These are phyloP conservation scores for Drosophila koepferae DNA, from an alignment of 2,888 invertebrate species.

Conservation along the genomic window DNA sequence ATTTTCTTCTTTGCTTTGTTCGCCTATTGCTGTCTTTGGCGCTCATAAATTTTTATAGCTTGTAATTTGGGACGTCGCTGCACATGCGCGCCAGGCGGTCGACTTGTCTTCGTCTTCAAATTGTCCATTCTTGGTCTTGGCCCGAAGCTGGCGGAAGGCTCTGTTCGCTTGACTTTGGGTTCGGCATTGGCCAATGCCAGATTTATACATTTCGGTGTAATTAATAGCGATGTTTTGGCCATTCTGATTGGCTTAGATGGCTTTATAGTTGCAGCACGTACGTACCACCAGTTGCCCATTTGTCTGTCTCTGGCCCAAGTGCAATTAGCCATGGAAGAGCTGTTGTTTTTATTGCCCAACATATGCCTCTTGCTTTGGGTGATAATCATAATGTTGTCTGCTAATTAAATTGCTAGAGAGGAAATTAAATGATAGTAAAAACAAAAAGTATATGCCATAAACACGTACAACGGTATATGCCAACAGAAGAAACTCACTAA, in stretches of 20 bases:
- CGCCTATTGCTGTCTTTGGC: constrained; percentile 57
- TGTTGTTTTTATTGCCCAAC: constrained; percentile 27
- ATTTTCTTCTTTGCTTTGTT: constrained; percentile 31
- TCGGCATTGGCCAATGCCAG: constrained; percentile 42
- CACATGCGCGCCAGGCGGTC: constrained; percentile 71
- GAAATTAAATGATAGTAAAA: constrained; percentile 43
- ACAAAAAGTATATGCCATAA: constrained; percentile 5
- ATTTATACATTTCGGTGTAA: constrained; percentile 63
- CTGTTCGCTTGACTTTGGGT: constrained; percentile 48
- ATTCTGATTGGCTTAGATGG: constrained; percentile 53
- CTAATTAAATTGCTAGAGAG: constrained; percentile 62
- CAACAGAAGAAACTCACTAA: background rate
- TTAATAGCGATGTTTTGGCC: constrained; percentile 63
- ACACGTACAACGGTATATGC: constrained; percentile 4
- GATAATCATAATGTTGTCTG: constrained; percentile 64
- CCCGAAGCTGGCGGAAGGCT: constrained; percentile 23
- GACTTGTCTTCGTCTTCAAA: constrained; percentile 28
- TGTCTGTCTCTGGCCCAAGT: constrained; percentile 14
- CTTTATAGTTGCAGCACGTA: constrained; percentile 44
- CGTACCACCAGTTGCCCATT: constrained; percentile 8
- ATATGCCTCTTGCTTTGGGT: constrained; percentile 27
- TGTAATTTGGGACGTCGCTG: constrained; percentile 72
- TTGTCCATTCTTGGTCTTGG: constrained; percentile 12
- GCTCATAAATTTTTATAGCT: constrained; percentile 77
- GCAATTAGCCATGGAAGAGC: constrained; percentile 45